These are phyloP conservation scores for Oryzias woworae DNA, from an alignment of 2,113 vertebrate genomes.

Conservation along the genomic window DNA sequence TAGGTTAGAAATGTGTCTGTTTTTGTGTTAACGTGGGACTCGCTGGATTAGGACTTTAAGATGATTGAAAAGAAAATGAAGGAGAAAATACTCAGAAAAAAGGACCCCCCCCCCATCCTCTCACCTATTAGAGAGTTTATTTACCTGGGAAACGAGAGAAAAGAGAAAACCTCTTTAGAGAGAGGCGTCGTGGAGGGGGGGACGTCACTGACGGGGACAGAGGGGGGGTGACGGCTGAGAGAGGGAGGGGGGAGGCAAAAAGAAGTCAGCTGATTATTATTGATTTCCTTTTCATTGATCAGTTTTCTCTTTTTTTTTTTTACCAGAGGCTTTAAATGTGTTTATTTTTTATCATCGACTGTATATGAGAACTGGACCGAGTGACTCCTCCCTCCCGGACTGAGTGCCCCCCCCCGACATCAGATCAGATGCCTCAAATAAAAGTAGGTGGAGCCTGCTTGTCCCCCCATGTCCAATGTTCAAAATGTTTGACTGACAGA, in stretches of 20 bases:
- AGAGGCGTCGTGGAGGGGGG: slow-evolving; percentile 77
- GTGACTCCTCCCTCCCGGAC: too few species aligned
- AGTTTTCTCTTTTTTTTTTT: background rate
- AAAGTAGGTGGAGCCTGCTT: too few species aligned
- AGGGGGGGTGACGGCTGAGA: slow-evolving; percentile 73
- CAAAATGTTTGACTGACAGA: too few species aligned
- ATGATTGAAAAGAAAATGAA: slow-evolving; percentile 19
- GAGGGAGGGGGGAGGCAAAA: slow-evolving; percentile 17
- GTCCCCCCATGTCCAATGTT: too few species aligned
- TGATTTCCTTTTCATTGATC: background rate
- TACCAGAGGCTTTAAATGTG: background rate
- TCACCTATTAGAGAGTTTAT: slow-evolving; percentile 73
- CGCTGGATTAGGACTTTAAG: slow-evolving; percentile 61
- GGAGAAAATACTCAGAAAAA: slow-evolving; percentile 17
- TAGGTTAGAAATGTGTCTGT: too few species aligned
- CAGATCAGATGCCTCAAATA: too few species aligned
- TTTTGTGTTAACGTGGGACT: slow-evolving; percentile 9
- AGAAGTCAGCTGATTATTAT: slow-evolving; percentile 55
- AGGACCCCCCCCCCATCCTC: slow-evolving; percentile 7
- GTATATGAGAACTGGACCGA: background rate
- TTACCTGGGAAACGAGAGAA: slow-evolving; percentile 88
- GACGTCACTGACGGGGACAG: slow-evolving; percentile 76
- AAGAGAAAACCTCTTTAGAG: slow-evolving; percentile 83
- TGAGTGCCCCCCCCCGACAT: background rate
- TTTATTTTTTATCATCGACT: background rate